phyloP scores from a whole-genome alignment of 2,888 invertebrate species.

The Gnatocerus cornutus region DNA sequence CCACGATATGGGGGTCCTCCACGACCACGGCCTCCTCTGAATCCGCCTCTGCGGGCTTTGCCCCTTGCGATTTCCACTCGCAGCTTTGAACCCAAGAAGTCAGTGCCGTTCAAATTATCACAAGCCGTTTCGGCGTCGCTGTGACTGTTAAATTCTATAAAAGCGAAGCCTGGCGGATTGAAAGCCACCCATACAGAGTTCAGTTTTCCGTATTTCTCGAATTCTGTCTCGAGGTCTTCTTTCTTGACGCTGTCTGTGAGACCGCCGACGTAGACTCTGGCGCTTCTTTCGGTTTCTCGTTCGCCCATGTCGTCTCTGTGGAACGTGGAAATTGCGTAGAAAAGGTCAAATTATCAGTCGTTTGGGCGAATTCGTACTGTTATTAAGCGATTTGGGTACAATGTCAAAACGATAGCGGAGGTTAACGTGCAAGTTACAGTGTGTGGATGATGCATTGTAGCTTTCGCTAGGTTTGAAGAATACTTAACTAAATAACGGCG shows the following conservation, averaged over 20 bases:
- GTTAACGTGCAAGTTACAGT: slow-evolving; percentile 55
- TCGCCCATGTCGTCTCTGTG: slow-evolving; percentile 68
- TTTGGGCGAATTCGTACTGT: slow-evolving; percentile 69
- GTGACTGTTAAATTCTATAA: slow-evolving; percentile 92
- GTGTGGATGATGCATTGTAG: slow-evolving; percentile 56
- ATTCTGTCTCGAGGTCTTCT: slow-evolving; percentile 92
- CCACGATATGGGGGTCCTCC: slow-evolving; percentile 67
- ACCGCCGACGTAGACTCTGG: slow-evolving; percentile 93
- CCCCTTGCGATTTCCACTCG: slow-evolving; percentile 92
- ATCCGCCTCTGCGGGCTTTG: slow-evolving; percentile 79
- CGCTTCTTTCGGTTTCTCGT: slow-evolving; percentile 72
- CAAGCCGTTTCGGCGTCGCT: slow-evolving; percentile 93
- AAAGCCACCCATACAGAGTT: slow-evolving; percentile 95
- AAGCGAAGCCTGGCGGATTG: slow-evolving; percentile 95
- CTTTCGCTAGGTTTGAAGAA: slow-evolving; percentile 58
- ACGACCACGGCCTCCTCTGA: slow-evolving; percentile 73
- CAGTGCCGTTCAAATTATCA: slow-evolving; percentile 90
- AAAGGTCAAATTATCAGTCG: slow-evolving; percentile 61
- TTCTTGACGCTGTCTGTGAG: slow-evolving; percentile 91
- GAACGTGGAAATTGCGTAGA: slow-evolving; percentile 68
- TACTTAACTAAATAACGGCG: slow-evolving; percentile 44
- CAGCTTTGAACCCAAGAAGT: slow-evolving; percentile 89
- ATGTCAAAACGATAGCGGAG: slow-evolving; percentile 54
- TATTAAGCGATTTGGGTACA: slow-evolving; percentile 59
- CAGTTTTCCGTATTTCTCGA: slow-evolving; percentile 93